Conservation (phyloP, 23 tunicate genomes). For the Halocynthia aurantium region DNA sequence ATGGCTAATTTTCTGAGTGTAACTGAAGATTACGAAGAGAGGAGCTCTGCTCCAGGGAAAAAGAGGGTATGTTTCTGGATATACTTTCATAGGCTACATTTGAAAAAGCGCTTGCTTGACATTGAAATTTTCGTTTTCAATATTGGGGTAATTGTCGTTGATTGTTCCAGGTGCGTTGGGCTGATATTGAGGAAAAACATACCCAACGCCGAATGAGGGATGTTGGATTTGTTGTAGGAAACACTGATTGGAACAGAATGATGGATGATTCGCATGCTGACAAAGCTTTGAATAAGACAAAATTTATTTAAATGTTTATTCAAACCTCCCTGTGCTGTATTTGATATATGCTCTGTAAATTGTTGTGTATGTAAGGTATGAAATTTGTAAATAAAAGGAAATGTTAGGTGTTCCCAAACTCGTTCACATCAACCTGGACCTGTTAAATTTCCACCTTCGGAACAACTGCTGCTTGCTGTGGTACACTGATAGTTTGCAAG, state of each 20-base stretch:
- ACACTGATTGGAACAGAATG: conserved; percentile 80
- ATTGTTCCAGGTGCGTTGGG: conserved; percentile 80
- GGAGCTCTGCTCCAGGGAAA: conserved; percentile 82
- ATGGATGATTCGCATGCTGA: conserved; percentile 84
- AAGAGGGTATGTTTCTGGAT: conserved; percentile 41
- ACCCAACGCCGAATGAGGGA: conserved; percentile 81
- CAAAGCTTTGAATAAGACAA: conserved; percentile 71
- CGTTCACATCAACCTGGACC: too few relatives aligned
- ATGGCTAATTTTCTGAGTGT: conserved; percentile 86
- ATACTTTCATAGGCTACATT: background rate
- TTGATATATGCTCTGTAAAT: too few relatives aligned
- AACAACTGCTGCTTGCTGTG: too few relatives aligned
- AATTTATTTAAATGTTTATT: conserved; percentile 38
- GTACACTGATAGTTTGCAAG: too few relatives aligned
- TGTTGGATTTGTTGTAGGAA: conserved; percentile 87
- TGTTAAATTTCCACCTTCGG: too few relatives aligned
- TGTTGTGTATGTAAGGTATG: too few relatives aligned
- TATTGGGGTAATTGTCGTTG: background rate
- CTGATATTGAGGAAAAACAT: conserved; percentile 64
- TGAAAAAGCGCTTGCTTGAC: background rate
- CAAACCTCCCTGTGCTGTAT: too few relatives aligned
- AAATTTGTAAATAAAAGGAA: too few relatives aligned
- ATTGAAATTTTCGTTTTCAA: background rate
- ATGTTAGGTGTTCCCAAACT: too few relatives aligned
- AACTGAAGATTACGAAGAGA: conserved; percentile 67